Conservation (phyloP, 2,888 invertebrate genomes). For the Sminthurides aquaticus region DNA sequence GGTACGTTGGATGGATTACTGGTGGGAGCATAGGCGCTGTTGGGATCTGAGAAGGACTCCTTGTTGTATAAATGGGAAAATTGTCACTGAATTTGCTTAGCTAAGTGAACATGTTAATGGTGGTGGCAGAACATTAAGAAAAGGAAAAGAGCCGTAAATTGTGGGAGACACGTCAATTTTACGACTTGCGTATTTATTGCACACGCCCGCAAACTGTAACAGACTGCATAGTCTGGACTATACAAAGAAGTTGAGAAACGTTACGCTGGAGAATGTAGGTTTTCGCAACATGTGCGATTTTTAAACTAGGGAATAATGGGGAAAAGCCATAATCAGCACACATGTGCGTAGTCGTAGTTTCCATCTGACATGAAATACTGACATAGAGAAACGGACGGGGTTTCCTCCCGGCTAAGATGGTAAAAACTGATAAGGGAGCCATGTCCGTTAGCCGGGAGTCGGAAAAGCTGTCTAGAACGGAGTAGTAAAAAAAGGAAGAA, state of each 20-base stretch:
- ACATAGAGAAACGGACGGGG: neutral
- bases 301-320: neutral
- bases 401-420: too few species aligned
- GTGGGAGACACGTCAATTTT: slow-evolving; percentile 9
- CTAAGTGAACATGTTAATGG: neutral
- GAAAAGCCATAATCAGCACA: neutral
- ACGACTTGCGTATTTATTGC: slow-evolving; percentile 2
- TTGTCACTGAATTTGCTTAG: slow-evolving; percentile 11
- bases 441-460: too few species aligned
- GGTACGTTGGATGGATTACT: too few species aligned
- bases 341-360: neutral
- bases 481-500: too few species aligned
- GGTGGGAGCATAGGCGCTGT: too few species aligned
- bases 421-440: too few species aligned
- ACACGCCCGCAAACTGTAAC: neutral
- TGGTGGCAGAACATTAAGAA: slow-evolving; percentile 4
- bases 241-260: neutral
- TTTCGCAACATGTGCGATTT: neutral
- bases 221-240: neutral
- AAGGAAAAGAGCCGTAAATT: slow-evolving; percentile 8
- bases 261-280: too few species aligned
- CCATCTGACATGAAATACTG: neutral
- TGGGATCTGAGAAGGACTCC: too few species aligned
- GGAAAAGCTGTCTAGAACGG: too few species aligned
- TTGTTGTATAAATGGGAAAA: neutral